Percentiles rank a stretch among this genome's conserved stretches.
Conservation (phyloP, 2,797 vertebrate species). For the Schizopygopsis pylzovi region DNA sequence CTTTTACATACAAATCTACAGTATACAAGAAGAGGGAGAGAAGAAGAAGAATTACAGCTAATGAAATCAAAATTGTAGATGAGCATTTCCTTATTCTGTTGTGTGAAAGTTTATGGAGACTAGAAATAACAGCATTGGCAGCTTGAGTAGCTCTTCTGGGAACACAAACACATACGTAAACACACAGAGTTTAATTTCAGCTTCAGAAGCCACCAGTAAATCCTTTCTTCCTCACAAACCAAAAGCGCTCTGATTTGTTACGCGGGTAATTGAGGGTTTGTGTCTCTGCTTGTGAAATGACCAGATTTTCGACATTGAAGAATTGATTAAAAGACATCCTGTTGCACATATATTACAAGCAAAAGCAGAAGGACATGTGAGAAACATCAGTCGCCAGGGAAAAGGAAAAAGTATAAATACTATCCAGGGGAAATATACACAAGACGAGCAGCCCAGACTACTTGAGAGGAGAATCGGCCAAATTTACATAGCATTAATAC, state of each 20-base stretch:
- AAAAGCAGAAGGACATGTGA: conserved; percentile 26
- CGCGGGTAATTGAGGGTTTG: conserved; percentile 59
- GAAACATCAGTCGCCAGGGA: conserved; percentile 18
- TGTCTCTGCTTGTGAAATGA: conserved; percentile 52
- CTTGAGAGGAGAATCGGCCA: conserved; percentile 35
- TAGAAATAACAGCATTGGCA: conserved; percentile 51
- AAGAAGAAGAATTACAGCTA: conserved; percentile 19
- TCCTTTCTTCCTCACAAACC: conserved; percentile 52
- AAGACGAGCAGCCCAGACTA: conserved; percentile 17
- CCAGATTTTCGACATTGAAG: conserved; percentile 29
- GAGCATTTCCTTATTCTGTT: conserved; percentile 40
- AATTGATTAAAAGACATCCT: conserved; percentile 42
- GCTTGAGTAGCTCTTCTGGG: conserved; percentile 37
- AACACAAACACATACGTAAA: conserved; percentile 48
- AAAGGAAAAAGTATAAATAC: conserved; percentile 36
- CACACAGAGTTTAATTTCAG: conserved; percentile 54
- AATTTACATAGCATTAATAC: conserved; percentile 50
- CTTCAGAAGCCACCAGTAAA: conserved; percentile 54
- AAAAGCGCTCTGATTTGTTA: conserved; percentile 50
- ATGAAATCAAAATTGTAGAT: conserved; percentile 37
- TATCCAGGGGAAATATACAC: conserved; percentile 30
- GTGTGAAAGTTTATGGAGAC: conserved; percentile 12
- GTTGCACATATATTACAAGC: conserved; percentile 33
- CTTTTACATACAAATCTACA: conserved; percentile 21
- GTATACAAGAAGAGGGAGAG: neutral